Evolutionary conservation across 2,113 vertebrate genomes (phyloP).

Genomic region (Progne subis): DNA sequence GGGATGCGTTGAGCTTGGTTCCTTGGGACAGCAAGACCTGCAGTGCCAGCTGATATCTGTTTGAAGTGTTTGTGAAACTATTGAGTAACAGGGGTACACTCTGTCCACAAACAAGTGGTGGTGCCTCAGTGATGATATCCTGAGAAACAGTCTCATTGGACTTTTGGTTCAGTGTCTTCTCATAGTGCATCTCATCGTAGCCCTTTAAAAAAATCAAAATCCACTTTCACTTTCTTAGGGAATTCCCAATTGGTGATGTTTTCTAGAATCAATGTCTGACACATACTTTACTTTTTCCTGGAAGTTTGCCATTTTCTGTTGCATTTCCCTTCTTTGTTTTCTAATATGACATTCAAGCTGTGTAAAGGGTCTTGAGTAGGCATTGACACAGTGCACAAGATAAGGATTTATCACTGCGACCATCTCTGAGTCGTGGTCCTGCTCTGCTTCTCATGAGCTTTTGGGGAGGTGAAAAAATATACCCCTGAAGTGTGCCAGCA

Average conservation of each 20-base stretch:
- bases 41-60: accelerated
- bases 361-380: not conserved
- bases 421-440: not conserved
- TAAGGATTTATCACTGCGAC: not conserved
- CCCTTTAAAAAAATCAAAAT: not conserved
- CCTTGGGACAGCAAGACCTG: not conserved
- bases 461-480: not conserved
- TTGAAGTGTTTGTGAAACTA: not conserved
- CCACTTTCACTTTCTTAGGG: not conserved
- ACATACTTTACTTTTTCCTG: not conserved
- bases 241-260: not conserved
- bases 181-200: not conserved
- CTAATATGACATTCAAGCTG: not conserved
- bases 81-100: not conserved
- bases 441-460: not conserved
- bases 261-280: not conserved
- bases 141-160: not conserved
- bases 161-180: not conserved
- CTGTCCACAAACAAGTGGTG: not conserved
- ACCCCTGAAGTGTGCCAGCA: not conserved
- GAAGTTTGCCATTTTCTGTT: not conserved
- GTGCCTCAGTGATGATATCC: not conserved
- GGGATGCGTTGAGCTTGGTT: not conserved
- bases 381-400: not conserved
- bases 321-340: not conserved